phyloP scores from a whole-genome alignment of 2,113 vertebrate species.

The Hemichromis elongatus region DNA sequence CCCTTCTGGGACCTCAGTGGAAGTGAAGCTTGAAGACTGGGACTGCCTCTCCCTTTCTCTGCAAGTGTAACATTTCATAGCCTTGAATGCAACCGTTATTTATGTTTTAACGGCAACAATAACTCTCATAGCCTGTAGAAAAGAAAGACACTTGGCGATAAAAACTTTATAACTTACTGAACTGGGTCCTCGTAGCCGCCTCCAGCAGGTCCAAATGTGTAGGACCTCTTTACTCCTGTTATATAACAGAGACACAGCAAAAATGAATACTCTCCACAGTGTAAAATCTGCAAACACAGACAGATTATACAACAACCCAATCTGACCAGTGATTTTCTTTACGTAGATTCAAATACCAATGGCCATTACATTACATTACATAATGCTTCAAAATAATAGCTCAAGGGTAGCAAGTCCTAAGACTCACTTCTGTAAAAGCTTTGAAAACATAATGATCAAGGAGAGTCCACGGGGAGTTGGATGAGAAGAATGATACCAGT shows the following conservation, averaged over 20 bases:
- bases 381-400: neutral
- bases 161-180: constrained; percentile 66
- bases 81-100: neutral
- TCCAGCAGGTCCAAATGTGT: constrained; percentile 84
- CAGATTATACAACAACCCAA: neutral
- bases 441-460: neutral
- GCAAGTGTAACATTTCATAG: neutral
- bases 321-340: neutral
- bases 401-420: neutral
- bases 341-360: neutral
- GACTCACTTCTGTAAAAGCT: neutral
- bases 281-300: neutral
- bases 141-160: neutral
- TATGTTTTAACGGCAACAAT: neutral
- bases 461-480: neutral
- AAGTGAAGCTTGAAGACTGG: constrained; percentile 89
- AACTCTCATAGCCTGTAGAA: neutral
- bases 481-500: neutral
- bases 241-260: neutral
- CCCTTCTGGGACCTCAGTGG: constrained; percentile 83
- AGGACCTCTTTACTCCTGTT: constrained; percentile 84
- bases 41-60: constrained; percentile 85
- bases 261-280: neutral
- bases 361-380: neutral
- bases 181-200: constrained; percentile 89